Conservation (phyloP, 2,797 vertebrate genomes). For the Aulostomus chinensis region DNA sequence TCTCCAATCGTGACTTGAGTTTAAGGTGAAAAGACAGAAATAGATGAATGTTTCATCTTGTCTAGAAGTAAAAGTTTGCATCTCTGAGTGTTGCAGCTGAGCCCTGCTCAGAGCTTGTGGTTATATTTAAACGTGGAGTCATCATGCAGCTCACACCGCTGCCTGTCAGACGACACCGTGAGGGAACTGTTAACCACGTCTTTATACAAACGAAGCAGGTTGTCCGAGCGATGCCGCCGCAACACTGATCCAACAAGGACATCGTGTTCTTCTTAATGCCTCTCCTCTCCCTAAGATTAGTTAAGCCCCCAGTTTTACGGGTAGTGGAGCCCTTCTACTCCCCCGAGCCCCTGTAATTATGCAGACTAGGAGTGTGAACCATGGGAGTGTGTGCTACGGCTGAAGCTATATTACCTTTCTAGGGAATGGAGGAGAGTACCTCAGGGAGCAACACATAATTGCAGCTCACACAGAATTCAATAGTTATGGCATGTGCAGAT, state of each 20-base stretch:
- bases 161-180: conserved; percentile 29
- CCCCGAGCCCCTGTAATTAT: conserved; percentile 73
- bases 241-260: conserved; percentile 55
- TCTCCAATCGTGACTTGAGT: conserved; percentile 2
- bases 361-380: conserved; percentile 58
- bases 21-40: background rate
- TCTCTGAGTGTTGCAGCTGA: conserved; percentile 1
- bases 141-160: conserved; percentile 19
- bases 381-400: conserved; percentile 56
- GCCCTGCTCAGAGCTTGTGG: conserved; percentile 17
- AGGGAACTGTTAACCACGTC: conserved; percentile 44
- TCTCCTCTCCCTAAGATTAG: conserved; percentile 57
- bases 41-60: no score
- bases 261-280: conserved; percentile 50
- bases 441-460: conserved; percentile 58
- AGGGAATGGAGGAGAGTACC: conserved; percentile 64
- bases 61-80: background rate
- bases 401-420: conserved; percentile 70
- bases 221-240: conserved; percentile 31
- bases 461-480: conserved; percentile 59
- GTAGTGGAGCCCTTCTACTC: conserved; percentile 58
- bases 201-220: conserved; percentile 44
- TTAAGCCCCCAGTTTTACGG: conserved; percentile 65
- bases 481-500: conserved; percentile 60
- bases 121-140: conserved; percentile 42